Base-by-base conservation (phyloP, 1,140 invertebrate genomes). In the Vanessa atalanta region DNA sequence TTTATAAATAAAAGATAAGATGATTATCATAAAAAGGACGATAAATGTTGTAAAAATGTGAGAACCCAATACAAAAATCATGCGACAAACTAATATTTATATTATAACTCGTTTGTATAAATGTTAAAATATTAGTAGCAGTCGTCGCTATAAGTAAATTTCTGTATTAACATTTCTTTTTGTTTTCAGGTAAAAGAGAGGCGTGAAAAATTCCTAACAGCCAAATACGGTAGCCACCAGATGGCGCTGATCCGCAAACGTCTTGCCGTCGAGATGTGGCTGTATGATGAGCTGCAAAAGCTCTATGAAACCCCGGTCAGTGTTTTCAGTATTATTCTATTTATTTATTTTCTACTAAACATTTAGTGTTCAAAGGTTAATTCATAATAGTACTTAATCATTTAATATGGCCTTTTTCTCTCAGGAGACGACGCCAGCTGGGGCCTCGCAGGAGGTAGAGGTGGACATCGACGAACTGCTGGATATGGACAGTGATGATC, bases 151-250 rank as follows among this genome's bases (percentile, higher is more conserved):
- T 48, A 48, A 48, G 11, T 50, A 13, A 50, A 16, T 16, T 6
- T 5, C 37, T 43, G 6, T 43, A 43, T 9, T n/a, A 20, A 53
- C 9, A 11, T 43, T n/a, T 16, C 15, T 8, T 53, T 53, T 53
- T 15, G 3, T 9, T 57, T 72, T 16, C 82, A 97, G 93, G 96
- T 98, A 23, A 97, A 97, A 88, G 97, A 98, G 88, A 95, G 96
- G 20, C 93, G 97, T 48, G 97, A 98, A 92, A 98, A 98, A 93
- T 99, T 99, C 93, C 95, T 99, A 74, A 99, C 98, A 47, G 98
- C 98, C 75, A 99, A 99, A 91, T 99, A 99, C 87, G 98, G 98
- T 70, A 97, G 97, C 77, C 98, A 99, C 94, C 98, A 99, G 94
- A 99, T 99, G 98, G 97, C 96, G 83, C 95, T 99, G 75, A 99